Conservation (phyloP, 2,113 vertebrate species). For the Nibea albiflora region DNA sequence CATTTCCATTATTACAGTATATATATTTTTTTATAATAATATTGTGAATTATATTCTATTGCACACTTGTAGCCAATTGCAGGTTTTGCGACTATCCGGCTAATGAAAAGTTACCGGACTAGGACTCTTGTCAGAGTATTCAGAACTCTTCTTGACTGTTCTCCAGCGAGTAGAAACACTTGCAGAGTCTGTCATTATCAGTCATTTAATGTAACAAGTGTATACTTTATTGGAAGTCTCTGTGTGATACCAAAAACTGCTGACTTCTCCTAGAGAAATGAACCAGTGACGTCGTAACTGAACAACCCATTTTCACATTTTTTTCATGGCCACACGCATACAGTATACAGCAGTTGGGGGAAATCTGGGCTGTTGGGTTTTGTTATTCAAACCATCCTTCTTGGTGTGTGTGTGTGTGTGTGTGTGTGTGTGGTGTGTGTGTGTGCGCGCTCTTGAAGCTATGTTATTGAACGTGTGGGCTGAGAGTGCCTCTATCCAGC, state of each 20-base stretch:
- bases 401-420: neutral
- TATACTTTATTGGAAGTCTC: neutral
- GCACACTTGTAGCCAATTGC: no score
- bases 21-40: no score
- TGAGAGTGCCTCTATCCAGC: constrained; percentile 6
- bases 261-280: neutral
- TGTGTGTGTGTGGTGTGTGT: neutral
- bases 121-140: no score
- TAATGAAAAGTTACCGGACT: no score
- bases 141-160: neutral
- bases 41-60: no score
- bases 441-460: neutral
- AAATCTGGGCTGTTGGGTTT: neutral
- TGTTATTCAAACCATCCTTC: neutral
- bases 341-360: no score
- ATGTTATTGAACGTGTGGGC: constrained; percentile 29
- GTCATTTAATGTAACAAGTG: neutral
- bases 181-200: neutral
- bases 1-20: no score
- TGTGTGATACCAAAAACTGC: no score
- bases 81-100: no score
- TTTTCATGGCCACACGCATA: neutral
- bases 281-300: neutral
- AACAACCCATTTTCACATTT: neutral
- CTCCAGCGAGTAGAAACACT: neutral